phyloP scores from a whole-genome alignment of 2,797 vertebrate species.

The Eospalax fontanierii region DNA sequence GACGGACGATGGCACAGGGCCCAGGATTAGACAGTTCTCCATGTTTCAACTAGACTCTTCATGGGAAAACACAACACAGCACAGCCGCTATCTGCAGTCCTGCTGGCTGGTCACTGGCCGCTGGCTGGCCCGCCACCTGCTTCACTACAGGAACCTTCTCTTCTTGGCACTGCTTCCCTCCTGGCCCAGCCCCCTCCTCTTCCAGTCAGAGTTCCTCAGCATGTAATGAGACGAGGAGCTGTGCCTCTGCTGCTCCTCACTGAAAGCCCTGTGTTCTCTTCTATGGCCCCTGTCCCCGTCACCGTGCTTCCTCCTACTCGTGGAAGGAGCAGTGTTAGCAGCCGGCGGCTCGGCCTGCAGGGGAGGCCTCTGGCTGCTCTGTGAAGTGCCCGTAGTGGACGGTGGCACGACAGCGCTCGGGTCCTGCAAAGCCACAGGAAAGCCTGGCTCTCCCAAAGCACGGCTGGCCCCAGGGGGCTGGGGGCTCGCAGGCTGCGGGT shows the following conservation, averaged over 20 bases:
- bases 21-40: neutral
- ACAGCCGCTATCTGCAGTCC: neutral
- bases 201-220: conserved; percentile 31
- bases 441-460: neutral
- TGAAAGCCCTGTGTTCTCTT: neutral
- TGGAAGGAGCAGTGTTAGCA: accelerated
- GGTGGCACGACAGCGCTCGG: neutral
- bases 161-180: conserved; percentile 78
- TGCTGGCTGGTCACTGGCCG: no score
- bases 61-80: neutral
- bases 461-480: neutral
- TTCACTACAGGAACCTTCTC: conserved; percentile 84
- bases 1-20: neutral
- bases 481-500: neutral
- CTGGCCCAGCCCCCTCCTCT: neutral
- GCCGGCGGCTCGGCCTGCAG: accelerated
- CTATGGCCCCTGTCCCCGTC: neutral
- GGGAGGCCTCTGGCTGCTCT: neutral
- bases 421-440: conserved; percentile 54
- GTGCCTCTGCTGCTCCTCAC: conserved; percentile 23
- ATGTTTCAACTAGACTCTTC: neutral
- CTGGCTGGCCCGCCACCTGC: no score
- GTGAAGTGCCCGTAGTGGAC: neutral
- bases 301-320: neutral
- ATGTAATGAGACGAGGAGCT: neutral